Evolutionary conservation across 2,113 vertebrate species (phyloP), one percentile per base, ranked within the genome.

Genomic region (Tetrax tetrax): DNA sequence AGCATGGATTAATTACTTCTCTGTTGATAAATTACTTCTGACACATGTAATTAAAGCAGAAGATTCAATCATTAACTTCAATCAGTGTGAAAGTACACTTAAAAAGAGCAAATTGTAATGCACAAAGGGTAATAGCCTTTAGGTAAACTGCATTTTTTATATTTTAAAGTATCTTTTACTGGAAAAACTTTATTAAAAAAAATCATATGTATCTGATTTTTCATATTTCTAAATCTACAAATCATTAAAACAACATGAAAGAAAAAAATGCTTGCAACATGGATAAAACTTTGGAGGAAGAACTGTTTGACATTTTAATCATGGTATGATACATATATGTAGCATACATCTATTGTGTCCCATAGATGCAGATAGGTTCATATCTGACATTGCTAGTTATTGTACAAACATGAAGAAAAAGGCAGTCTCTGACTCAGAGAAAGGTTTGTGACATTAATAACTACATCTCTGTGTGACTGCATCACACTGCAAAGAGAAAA

Each of bases 21-120:
- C 72, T 43, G 59, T 65, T 96, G 93, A 97, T 90, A 95, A 96
- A 97, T 96, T 97, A 95, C 50, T 97, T 97, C 37, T 97, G 96
- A 95, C 90, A 95, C 25, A 53, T 61, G 31, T 83, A 95, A 90
- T 97, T 97, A 91, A 94, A 96, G 80, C 47, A 87, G 83, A 96
- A 95, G 61, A 87, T 85, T 92, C 66, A 78, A 82, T 92, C 72
- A 94, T 79, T 96, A 97, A 60, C 68, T 85, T 68, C 41, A 96
- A 94, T 96, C 89, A 93, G 74, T 90, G 59, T 22, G 79, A 93
- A 95, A 94, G 25, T 56, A 83, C 72, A 86, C 22, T 83, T 83
- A 74, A 96, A 79, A 89, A 87, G 35, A 72, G n/a, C n/a, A 91
- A 95, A 89, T 33, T 85, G 25, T 20, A 76, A 45, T 92, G 74